A percentile compares a stretch with the other conserved stretches of the same genome.
Evolutionary conservation across 2,888 invertebrate genomes (phyloP).

Genomic region (Scelioninae gen. 1): DNA sequence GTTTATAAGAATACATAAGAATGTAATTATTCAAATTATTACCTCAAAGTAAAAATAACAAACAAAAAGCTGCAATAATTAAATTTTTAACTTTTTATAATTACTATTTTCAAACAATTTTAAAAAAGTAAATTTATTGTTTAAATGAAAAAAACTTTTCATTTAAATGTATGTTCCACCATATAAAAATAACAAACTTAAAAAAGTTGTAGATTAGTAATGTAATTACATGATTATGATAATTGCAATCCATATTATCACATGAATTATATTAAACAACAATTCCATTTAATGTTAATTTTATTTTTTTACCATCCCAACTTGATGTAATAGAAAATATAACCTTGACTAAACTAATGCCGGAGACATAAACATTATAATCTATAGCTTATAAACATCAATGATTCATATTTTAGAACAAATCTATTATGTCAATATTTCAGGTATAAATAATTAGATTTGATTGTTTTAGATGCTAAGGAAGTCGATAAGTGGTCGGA

Average conservation of each 20-base stretch:
- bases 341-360: not conserved
- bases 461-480: slow-evolving; percentile 76
- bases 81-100: no score
- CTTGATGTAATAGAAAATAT: not conserved
- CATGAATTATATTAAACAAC: slow-evolving; percentile 6
- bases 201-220: slow-evolving; percentile 1
- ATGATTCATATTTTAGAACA: not conserved
- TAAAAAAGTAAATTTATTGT: no score
- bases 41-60: no score
- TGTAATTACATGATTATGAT: slow-evolving; percentile 22
- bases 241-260: slow-evolving; percentile 3
- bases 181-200: no score
- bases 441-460: slow-evolving; percentile 8
- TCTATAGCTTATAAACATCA: not conserved
- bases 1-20: no score
- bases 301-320: not conserved
- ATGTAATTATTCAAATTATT: no score
- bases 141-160: no score
- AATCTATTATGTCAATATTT: not conserved
- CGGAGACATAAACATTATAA: not conserved
- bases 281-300: slow-evolving; percentile 7
- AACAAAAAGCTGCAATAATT: no score
- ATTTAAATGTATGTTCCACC: no score
- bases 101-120: no score
- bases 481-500: slow-evolving; percentile 75